phyloP scores from a whole-genome alignment of 2,797 vertebrate species.

The Cottoperca gobio region DNA sequence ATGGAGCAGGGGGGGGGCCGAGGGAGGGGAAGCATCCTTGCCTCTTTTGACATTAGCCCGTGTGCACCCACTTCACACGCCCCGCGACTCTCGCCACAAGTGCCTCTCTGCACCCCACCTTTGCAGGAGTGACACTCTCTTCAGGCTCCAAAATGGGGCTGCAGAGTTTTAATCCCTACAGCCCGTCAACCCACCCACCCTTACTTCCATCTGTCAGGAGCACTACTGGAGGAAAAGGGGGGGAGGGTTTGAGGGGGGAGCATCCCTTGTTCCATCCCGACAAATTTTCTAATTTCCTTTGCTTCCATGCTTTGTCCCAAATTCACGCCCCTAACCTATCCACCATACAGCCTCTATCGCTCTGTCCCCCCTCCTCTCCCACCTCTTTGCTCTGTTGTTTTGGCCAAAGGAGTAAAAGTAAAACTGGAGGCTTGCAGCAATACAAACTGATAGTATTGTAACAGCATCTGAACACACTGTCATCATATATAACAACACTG shows the following conservation, averaged over 20 bases:
- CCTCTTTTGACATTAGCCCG: constrained; percentile 78
- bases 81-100: constrained; percentile 72
- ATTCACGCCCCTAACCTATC: constrained; percentile 84
- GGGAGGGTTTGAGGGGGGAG: constrained; percentile 51
- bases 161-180: constrained; percentile 82
- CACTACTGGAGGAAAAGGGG: constrained; percentile 75
- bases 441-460: constrained; percentile 34
- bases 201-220: constrained; percentile 86
- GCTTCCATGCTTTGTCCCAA: constrained; percentile 84
- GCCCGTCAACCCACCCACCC: constrained; percentile 76
- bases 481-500: constrained; percentile 37
- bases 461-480: constrained; percentile 35
- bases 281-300: constrained; percentile 87
- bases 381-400: constrained; percentile 55
- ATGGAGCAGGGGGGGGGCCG: constrained; percentile 51
- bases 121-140: constrained; percentile 69
- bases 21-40: constrained; percentile 68
- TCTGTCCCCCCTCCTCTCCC: constrained; percentile 28
- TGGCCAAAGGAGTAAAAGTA: constrained; percentile 45
- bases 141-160: constrained; percentile 76
- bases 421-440: constrained; percentile 35
- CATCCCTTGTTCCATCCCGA: constrained; percentile 85
- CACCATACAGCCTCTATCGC: constrained; percentile 70
- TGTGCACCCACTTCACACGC: constrained; percentile 60
- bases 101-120: constrained; percentile 75